phyloP scores from a whole-genome alignment of 1,140 invertebrate genomes.

The Elysia chlorotica region DNA sequence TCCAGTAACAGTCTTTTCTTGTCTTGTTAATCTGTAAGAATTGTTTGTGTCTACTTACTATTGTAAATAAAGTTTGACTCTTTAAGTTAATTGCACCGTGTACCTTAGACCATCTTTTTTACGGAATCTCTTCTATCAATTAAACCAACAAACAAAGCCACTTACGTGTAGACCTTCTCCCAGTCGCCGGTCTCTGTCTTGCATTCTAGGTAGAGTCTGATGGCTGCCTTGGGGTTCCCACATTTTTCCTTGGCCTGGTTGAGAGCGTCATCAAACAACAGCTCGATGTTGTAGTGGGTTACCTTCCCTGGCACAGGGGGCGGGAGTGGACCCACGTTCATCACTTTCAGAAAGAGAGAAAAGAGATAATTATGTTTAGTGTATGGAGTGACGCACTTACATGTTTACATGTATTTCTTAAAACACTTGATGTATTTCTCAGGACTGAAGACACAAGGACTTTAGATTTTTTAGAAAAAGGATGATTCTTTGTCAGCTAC shows the following conservation, averaged over 20 bases:
- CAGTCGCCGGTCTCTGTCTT: conserved; percentile 34
- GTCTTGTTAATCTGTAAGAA: too few relatives aligned
- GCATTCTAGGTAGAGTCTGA: conserved; percentile 38
- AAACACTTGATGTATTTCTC: neutral
- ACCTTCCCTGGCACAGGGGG: conserved; percentile 54
- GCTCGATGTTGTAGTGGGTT: conserved; percentile 52
- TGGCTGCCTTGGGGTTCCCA: conserved; percentile 19
- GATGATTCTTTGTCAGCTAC: too few relatives aligned
- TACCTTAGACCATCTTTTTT: too few relatives aligned
- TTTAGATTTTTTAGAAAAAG: too few relatives aligned
- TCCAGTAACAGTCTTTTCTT: too few relatives aligned
- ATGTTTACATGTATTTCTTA: neutral
- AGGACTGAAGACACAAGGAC: too few relatives aligned
- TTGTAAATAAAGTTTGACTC: too few relatives aligned
- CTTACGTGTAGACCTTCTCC: conserved; percentile 48
- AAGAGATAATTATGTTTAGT: neutral
- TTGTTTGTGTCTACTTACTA: too few relatives aligned
- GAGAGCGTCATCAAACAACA: conserved; percentile 49
- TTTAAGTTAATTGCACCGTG: too few relatives aligned
- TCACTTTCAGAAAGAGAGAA: neutral
- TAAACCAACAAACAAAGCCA: too few relatives aligned
- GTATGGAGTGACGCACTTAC: neutral
- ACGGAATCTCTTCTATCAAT: too few relatives aligned
- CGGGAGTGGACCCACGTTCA: conserved; percentile 31
- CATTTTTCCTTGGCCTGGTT: conserved; percentile 13